Evolutionary conservation across 2,113 vertebrate genomes (phyloP).

Genomic region (Orthonyx spaldingii): DNA sequence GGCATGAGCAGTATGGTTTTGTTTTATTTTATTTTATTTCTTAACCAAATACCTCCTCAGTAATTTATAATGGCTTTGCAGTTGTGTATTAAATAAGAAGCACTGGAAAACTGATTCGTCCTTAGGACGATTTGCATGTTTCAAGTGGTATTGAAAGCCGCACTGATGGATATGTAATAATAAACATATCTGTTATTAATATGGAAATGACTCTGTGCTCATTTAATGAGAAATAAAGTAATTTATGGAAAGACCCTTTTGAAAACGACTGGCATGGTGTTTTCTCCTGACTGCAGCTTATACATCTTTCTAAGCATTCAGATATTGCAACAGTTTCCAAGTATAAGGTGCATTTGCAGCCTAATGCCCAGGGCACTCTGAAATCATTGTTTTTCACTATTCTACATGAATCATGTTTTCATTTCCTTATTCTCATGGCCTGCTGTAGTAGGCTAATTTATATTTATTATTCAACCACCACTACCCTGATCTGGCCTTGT

Average conservation of each 20-base stretch:
- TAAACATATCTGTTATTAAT: slow-evolving; percentile 99
- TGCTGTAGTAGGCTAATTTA: neutral
- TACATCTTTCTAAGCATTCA: neutral
- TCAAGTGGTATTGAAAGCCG: slow-evolving; percentile 91
- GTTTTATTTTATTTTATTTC: slow-evolving; percentile 77
- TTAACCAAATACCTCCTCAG: slow-evolving; percentile 92
- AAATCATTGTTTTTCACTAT: neutral
- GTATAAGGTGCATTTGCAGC: neutral
- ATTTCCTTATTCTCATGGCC: neutral
- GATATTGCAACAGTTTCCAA: neutral
- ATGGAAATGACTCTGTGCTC: slow-evolving; percentile 78
- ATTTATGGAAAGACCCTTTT: slow-evolving; percentile 78
- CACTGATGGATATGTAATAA: slow-evolving; percentile 99
- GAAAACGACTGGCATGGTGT: slow-evolving; percentile 70
- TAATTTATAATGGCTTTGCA: slow-evolving; percentile 89
- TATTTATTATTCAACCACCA: neutral
- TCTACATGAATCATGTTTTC: neutral
- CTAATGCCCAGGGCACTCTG: neutral
- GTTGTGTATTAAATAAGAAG: slow-evolving; percentile 90
- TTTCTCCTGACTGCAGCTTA: slow-evolving; percentile 59
- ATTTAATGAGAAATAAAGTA: slow-evolving; percentile 83
- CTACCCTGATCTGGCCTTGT: neutral
- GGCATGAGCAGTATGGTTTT: slow-evolving; percentile 76
- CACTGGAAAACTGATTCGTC: slow-evolving; percentile 97
- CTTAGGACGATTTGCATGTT: slow-evolving; percentile 94